These are phyloP conservation scores for Maniola hyperantus DNA, from an alignment of 2,888 invertebrate species.

Conservation along the genomic window DNA sequence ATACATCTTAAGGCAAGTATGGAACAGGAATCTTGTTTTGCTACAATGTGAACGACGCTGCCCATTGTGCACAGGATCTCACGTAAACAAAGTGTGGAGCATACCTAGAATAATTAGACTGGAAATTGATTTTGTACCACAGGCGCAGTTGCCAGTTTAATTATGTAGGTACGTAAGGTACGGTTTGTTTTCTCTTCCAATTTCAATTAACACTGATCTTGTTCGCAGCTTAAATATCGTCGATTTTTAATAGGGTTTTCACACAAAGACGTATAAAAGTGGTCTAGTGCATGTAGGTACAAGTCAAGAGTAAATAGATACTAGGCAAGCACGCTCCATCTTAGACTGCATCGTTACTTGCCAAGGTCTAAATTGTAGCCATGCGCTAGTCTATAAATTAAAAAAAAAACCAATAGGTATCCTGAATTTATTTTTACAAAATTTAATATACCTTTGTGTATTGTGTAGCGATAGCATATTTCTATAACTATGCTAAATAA, in stretches of 20 bases:
- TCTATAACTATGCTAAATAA: no score
- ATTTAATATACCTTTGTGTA: no score
- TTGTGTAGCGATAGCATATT: no score
- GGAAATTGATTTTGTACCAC: slow-evolving; percentile 21
- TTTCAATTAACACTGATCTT: slow-evolving; percentile 20
- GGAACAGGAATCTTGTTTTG: not conserved
- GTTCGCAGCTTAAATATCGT: slow-evolving; percentile 1
- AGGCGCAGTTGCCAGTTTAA: slow-evolving; percentile 17
- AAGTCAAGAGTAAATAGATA: no score
- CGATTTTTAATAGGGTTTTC: slow-evolving; percentile 2
- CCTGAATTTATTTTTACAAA: no score
- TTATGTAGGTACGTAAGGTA: slow-evolving; percentile 3
- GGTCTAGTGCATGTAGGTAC: no score
- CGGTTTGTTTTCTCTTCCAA: slow-evolving; percentile 17
- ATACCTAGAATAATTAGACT: slow-evolving; percentile 17
- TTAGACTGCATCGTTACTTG: no score
- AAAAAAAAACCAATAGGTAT: no score
- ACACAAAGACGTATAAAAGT: not conserved
- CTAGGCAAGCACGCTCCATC: no score
- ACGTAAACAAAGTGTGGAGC: slow-evolving; percentile 2
- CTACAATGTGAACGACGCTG: not conserved
- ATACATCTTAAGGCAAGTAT: not conserved
- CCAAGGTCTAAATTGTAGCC: no score
- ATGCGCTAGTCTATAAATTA: no score
- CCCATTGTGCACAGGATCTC: not conserved